Percentiles rank a stretch among this genome's conserved stretches.
phyloP scores from a whole-genome alignment of 1,140 invertebrate genomes.

The Drosophila orena region DNA sequence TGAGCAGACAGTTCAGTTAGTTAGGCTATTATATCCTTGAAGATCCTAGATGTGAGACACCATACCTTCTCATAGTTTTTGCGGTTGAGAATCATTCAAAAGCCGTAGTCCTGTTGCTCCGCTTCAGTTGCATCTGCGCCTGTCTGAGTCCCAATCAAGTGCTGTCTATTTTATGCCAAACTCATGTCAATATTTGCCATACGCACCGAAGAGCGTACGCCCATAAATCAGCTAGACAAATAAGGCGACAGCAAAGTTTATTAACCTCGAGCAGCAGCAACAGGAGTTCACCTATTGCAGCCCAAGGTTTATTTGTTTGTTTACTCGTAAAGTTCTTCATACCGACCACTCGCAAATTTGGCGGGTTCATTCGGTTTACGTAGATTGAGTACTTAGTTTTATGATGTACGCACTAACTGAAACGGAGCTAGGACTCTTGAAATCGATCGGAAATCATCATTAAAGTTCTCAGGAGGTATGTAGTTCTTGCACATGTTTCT shows the following conservation, averaged over 20 bases:
- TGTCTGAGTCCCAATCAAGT: constrained; percentile 63
- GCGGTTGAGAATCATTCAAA: background rate
- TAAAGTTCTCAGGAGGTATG: background rate
- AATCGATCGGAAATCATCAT: too few species aligned
- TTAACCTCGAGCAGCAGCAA: constrained; percentile 52
- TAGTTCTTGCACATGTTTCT: constrained; percentile 10
- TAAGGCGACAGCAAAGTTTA: constrained; percentile 63
- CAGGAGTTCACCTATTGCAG: constrained; percentile 39
- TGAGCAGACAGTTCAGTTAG: too few species aligned
- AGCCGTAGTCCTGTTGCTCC: background rate
- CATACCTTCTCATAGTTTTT: background rate
- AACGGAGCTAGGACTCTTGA: too few species aligned
- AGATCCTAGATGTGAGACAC: too few species aligned
- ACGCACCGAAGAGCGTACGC: constrained; percentile 42
- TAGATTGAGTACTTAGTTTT: background rate
- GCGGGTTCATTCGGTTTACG: constrained; percentile 2
- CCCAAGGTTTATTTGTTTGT: constrained; percentile 64
- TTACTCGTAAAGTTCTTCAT: constrained; percentile 60
- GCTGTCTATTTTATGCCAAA: constrained; percentile 55
- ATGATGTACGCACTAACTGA: background rate
- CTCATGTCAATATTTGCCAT: constrained; percentile 68
- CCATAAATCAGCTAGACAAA: constrained; percentile 80
- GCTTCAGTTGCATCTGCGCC: constrained; percentile 2
- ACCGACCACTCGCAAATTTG: background rate
- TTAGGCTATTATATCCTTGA: too few species aligned